phyloP scores from a whole-genome alignment of 1,140 invertebrate genomes.

The Steinernema feltiae region DNA sequence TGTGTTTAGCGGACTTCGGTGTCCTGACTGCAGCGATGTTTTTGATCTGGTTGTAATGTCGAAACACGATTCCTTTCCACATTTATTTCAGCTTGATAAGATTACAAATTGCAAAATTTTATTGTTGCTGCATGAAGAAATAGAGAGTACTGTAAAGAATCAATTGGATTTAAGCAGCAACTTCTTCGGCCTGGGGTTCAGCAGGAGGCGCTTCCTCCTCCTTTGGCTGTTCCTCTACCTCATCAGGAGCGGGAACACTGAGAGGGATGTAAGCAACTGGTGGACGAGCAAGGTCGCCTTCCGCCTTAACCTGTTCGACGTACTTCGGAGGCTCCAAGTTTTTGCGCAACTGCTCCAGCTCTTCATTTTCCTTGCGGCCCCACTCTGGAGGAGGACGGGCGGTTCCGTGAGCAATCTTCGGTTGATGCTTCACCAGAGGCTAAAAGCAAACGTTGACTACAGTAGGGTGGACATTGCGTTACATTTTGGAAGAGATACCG shows the following conservation, averaged over 20 bases:
- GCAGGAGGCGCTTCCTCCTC: background rate
- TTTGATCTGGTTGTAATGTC: no score
- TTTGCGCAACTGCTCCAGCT: constrained; percentile 47
- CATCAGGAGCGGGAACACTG: constrained; percentile 16
- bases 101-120: constrained; percentile 1
- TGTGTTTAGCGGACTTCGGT: background rate
- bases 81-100: background rate
- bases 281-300: constrained; percentile 60
- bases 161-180: background rate
- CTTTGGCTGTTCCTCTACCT: background rate
- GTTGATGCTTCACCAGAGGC: constrained; percentile 22
- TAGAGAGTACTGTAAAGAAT: background rate
- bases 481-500: constrained; percentile 91
- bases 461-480: constrained; percentile 60
- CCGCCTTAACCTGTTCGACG: constrained; percentile 49
- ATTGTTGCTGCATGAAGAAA: background rate
- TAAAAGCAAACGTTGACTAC: constrained; percentile 17
- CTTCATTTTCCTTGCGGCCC: constrained; percentile 51
- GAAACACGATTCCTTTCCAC: no score
- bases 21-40: no score
- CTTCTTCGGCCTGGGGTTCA: background rate
- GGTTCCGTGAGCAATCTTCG: constrained; percentile 35
- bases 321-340: constrained; percentile 51
- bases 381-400: constrained; percentile 41
- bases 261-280: constrained; percentile 35